phyloP scores from a whole-genome alignment of 23 tunicate genomes.

The Phallusia fumigata region DNA sequence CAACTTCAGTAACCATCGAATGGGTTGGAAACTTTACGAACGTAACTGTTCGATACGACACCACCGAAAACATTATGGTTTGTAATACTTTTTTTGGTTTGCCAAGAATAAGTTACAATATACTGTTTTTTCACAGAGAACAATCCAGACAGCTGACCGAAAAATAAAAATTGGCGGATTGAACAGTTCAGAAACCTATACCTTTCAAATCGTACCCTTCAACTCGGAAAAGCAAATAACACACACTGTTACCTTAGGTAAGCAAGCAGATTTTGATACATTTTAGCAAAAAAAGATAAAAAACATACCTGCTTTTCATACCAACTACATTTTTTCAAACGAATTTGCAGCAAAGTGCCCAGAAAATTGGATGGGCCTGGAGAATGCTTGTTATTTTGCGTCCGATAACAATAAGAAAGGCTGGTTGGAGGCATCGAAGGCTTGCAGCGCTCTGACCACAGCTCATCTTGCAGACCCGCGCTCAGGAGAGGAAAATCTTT shows the following conservation, averaged over 20 bases:
- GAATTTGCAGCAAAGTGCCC: background rate
- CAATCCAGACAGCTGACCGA: background rate
- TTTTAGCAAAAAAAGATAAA: no score
- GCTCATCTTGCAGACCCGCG: constrained; percentile 12
- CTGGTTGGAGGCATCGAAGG: background rate
- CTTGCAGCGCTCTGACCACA: background rate
- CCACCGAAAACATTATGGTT: background rate
- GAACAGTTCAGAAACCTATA: background rate
- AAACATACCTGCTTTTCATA: background rate
- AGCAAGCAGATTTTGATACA: no score
- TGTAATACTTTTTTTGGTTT: background rate
- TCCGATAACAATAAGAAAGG: background rate
- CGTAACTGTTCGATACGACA: no score
- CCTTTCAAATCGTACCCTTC: background rate
- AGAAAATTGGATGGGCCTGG: background rate
- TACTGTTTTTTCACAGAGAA: background rate
- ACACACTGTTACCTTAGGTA: background rate
- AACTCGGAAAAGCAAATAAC: background rate
- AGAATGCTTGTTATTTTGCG: background rate
- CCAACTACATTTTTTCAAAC: background rate
- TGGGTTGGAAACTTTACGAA: no score
- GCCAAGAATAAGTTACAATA: no score
- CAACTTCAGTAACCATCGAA: background rate
- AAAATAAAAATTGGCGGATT: background rate
- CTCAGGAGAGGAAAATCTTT: background rate